Conservation (phyloP, 2,888 invertebrate species). For the Sialis lutaria region DNA sequence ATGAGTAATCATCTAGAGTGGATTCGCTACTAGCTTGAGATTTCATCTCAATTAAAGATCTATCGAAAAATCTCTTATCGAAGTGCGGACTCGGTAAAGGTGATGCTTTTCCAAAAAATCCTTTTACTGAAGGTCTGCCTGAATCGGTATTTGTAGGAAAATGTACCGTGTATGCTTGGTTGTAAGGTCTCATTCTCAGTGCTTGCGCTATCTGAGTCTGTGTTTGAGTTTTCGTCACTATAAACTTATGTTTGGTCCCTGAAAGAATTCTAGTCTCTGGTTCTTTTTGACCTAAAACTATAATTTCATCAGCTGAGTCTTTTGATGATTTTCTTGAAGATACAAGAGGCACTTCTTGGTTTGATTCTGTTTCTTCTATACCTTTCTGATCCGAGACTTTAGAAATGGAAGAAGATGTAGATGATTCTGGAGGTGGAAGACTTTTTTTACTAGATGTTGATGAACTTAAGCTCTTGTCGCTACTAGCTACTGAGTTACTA, state of each 20-base stretch:
- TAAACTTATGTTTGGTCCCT: constrained; percentile 34
- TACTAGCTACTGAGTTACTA: constrained; percentile 17
- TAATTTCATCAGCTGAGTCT: not conserved
- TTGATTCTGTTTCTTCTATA: not conserved
- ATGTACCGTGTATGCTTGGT: constrained; percentile 49
- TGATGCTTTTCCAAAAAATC: constrained; percentile 33
- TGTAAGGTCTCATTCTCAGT: constrained; percentile 27
- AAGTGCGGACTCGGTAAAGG: constrained; percentile 44
- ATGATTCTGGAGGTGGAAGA: constrained; percentile 14
- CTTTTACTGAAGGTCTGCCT: constrained; percentile 39
- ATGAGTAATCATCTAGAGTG: constrained; percentile 35
- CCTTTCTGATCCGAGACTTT: constrained; percentile 26
- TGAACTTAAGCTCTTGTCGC: constrained; percentile 11
- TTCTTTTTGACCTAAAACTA: too few species aligned
- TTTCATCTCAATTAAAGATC: constrained; percentile 64
- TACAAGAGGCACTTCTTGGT: not conserved
- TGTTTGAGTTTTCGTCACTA: constrained; percentile 27
- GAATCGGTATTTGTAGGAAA: constrained; percentile 41
- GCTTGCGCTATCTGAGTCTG: constrained; percentile 20
- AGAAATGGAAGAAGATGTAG: constrained; percentile 23
- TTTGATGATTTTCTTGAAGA: not conserved
- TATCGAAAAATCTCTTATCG: constrained; percentile 67
- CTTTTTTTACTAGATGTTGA: constrained; percentile 26
- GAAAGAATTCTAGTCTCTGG: constrained; percentile 13
- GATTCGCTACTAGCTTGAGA: constrained; percentile 45